Base-by-base conservation (phyloP, 2,113 vertebrate species). In the Etia nguti region DNA sequence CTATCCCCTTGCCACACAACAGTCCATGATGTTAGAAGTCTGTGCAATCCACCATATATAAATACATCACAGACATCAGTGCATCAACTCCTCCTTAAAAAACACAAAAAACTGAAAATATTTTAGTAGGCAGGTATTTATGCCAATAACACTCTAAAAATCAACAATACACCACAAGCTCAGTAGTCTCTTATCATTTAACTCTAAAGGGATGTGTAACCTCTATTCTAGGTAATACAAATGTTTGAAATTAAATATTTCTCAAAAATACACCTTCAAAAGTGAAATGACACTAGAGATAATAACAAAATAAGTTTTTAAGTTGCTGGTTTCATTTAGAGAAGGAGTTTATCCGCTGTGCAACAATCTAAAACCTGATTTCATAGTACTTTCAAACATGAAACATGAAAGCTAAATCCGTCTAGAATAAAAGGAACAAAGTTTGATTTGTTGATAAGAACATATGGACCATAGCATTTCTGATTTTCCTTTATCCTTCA, bases 391-490 rank as follows among this genome's bases (percentile, higher is more conserved):
- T 62, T 62, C 59, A 62, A 34, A 62, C 16, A 1, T 62, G 57
- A 60, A 34, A 60, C 31, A 60, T 60, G 29, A 34, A 62, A 62
- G 59, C 16, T 2, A 60, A 60, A 60, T 60, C 57, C 16, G 0
- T 34, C 2, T 62, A 34, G 9, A 62, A 62, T 34, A 34, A 0
- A 62, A 20, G 59, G 29, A 62, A 20, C 16, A 11, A 11, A 34
- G 59, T 62, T 7, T 34, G 6, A 11, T 62, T 62, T 62, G 59
- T 62, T 62, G 29, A 62, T 11, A 34, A 34, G 59, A 62, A 60
- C 3, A 60, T 60, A 4, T 29, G 59, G 16, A 34, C 6, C 9
- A 34, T 7, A 20, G 29, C 6, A 0, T 60, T 60, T 60, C 34
- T 60, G 2, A 34, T 60, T 60, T 60, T 60, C 57, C 8, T 4